phyloP scores from a whole-genome alignment of 2,113 vertebrate genomes.

The Indicator maculatus region DNA sequence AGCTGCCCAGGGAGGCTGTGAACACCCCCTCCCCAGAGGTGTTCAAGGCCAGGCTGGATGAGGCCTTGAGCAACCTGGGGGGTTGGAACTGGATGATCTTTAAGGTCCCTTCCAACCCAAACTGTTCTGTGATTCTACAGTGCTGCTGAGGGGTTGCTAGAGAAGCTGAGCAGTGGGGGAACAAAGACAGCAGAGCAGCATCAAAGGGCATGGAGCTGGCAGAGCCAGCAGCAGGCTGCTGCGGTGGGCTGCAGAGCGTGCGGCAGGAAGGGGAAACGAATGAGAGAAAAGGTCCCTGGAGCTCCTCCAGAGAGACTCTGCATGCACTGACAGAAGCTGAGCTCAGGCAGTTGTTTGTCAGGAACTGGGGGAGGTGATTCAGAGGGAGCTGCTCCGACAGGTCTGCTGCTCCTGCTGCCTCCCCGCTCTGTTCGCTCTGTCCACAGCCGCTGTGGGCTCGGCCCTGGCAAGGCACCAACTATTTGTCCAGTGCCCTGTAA shows the following conservation, averaged over 20 bases:
- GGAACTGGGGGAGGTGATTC: background rate
- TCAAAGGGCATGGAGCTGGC: background rate
- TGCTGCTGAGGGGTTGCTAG: background rate
- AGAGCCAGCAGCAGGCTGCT: rapidly evolving
- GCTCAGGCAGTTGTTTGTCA: background rate
- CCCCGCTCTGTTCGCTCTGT: background rate
- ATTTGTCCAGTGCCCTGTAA: background rate
- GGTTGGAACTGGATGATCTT: no score
- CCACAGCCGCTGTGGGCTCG: background rate
- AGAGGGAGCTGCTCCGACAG: background rate
- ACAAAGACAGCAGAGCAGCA: background rate
- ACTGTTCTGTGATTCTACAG: no score
- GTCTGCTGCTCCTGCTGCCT: background rate
- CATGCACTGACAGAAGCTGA: background rate
- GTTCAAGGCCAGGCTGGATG: no score
- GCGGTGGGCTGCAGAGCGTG: rapidly evolving
- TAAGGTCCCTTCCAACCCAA: no score
- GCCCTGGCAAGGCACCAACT: background rate
- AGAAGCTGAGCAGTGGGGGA: background rate
- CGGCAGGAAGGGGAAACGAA: background rate
- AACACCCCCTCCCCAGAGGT: no score
- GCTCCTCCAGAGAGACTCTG: background rate
- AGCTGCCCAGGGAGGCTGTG: no score
- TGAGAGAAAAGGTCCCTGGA: background rate
- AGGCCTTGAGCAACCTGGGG: no score